Conservation (phyloP, 2,113 vertebrate species). For the Orientallactaga bullata region DNA sequence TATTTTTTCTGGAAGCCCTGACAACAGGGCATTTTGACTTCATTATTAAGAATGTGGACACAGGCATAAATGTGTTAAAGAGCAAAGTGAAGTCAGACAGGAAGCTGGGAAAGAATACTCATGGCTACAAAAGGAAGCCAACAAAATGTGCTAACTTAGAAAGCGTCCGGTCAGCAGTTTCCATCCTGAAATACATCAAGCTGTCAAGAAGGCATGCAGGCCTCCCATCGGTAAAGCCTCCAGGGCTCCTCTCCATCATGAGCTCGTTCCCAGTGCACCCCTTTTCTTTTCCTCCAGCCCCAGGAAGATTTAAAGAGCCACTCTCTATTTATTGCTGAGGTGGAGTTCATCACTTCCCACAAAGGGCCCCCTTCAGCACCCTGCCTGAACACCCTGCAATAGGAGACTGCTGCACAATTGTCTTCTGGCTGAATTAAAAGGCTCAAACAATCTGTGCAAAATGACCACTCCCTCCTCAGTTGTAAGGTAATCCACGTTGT, state of each 20-base stretch:
- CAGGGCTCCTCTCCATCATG: background rate
- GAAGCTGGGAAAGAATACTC: constrained; percentile 13
- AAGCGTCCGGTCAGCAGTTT: constrained; percentile 68
- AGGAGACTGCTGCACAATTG: background rate
- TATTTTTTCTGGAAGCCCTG: background rate
- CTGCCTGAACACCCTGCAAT: background rate
- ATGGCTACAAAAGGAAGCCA: background rate
- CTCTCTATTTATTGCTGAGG: background rate
- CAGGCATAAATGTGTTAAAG: constrained; percentile 2
- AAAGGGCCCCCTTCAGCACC: background rate
- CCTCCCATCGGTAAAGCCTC: background rate
- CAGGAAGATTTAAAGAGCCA: background rate
- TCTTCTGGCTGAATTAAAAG: constrained; percentile 19
- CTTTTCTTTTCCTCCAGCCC: background rate
- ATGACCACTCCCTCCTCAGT: background rate
- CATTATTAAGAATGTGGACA: constrained; percentile 46
- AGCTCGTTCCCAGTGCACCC: background rate
- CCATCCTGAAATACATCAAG: constrained; percentile 47
- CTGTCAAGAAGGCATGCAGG: constrained; percentile 43
- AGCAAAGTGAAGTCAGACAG: background rate
- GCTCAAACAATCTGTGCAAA: background rate
- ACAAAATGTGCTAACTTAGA: constrained; percentile 38
- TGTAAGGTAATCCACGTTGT: background rate
- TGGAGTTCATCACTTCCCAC: background rate
- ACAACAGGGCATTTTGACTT: constrained; percentile 40